Conservation (phyloP, 2,888 invertebrate species). For the Spodoptera exigua region DNA sequence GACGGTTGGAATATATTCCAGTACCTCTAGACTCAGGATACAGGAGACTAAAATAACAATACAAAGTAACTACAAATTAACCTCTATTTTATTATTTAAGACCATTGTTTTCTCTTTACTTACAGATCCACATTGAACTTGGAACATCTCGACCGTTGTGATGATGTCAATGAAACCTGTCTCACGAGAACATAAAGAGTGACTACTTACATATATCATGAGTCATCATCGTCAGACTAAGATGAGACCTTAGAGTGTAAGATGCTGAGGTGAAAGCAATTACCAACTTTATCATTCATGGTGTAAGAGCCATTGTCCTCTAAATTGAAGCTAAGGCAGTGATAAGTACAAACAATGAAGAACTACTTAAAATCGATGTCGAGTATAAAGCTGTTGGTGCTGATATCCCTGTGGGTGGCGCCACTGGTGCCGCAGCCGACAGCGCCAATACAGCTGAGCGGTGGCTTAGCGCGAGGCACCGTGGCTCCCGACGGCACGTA, state of each 20-base stretch:
- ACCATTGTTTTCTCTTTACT: slow-evolving; percentile 8
- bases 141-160: background rate
- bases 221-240: background rate
- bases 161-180: background rate
- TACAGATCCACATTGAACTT: slow-evolving; percentile 12
- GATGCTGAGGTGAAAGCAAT: background rate
- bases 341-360: slow-evolving; percentile 17
- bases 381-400: slow-evolving; percentile 71
- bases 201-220: background rate
- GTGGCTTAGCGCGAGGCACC: slow-evolving; percentile 71
- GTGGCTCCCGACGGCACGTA: slow-evolving; percentile 72
- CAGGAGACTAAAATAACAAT: too few species aligned
- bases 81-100: background rate
- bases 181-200: background rate
- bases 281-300: too few species aligned
- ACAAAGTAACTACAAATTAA: background rate
- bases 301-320: background rate
- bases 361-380: slow-evolving; percentile 46
- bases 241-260: background rate
- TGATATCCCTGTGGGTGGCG: slow-evolving; percentile 76
- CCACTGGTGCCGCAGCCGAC: slow-evolving; percentile 75
- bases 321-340: background rate
- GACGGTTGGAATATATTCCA: too few species aligned
- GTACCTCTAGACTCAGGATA: too few species aligned
- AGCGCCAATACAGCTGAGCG: slow-evolving; percentile 62